A percentile compares a stretch with the other conserved stretches of the same genome.
Evolutionary conservation across 1,140 invertebrate species (phyloP).

Genomic region (Nasonia longicornis): DNA sequence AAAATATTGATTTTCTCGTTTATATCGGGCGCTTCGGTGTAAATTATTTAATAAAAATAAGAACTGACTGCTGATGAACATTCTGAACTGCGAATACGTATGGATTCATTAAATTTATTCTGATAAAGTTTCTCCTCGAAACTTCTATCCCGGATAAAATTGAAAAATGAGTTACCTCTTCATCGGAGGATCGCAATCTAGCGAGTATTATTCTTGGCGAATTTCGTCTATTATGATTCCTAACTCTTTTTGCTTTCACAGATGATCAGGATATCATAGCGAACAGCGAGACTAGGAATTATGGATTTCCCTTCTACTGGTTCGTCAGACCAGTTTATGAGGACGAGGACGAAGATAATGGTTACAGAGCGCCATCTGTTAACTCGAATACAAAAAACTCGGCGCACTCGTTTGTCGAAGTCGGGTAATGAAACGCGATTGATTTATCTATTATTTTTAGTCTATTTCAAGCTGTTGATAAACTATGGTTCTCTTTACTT

Average conservation of each 20-base stretch:
- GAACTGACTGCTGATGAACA: too few relatives aligned
- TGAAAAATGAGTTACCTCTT: not conserved
- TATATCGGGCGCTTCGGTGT: too few relatives aligned
- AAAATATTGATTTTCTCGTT: not conserved
- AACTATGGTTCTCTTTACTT: not conserved
- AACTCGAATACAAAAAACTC: not conserved
- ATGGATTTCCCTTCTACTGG: constrained; percentile 50
- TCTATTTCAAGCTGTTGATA: not conserved
- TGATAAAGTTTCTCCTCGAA: not conserved
- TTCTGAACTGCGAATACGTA: too few relatives aligned
- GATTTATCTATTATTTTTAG: not conserved
- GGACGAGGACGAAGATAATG: constrained; percentile 40
- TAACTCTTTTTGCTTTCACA: not conserved
- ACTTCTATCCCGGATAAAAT: not conserved
- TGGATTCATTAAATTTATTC: too few relatives aligned
- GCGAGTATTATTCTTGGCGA: not conserved
- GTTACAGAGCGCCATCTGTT: constrained; percentile 17
- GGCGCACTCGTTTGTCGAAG: not conserved
- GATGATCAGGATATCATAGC: not conserved
- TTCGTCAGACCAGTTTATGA: constrained; percentile 47
- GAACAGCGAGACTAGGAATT: constrained; percentile 27
- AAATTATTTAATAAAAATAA: too few relatives aligned
- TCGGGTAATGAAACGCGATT: constrained; percentile 6
- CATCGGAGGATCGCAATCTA: not conserved
- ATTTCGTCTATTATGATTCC: not conserved